Evolutionary conservation across 2,888 invertebrate genomes (phyloP).

Genomic region (Chymomyza amoena): DNA sequence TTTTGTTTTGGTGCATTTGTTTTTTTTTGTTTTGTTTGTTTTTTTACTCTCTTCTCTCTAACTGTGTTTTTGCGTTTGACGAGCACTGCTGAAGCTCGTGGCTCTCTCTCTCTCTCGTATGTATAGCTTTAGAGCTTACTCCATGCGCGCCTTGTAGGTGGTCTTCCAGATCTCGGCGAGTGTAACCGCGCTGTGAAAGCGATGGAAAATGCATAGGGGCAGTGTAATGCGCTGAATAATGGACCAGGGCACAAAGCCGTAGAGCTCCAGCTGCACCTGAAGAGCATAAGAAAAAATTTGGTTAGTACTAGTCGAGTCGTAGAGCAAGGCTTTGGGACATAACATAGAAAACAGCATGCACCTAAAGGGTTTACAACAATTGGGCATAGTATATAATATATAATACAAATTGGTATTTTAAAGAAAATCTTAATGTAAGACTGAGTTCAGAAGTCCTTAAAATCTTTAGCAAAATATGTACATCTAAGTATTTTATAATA

Average conservation of each 20-base stretch:
- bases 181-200: conserved; percentile 96
- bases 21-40: conserved; percentile 24
- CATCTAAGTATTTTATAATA: too few species aligned
- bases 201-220: conserved; percentile 97
- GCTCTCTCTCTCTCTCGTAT: neutral
- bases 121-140: conserved; percentile 84
- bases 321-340: neutral
- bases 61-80: neutral
- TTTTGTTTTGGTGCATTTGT: conserved; percentile 53
- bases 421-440: neutral
- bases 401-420: neutral
- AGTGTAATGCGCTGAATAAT: conserved; percentile 94
- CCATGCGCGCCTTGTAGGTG: conserved; percentile 93
- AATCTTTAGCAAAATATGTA: too few species aligned
- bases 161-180: conserved; percentile 98
- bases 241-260: conserved; percentile 95
- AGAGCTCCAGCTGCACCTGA: conserved; percentile 91
- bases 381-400: neutral
- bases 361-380: neutral
- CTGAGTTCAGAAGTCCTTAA: too few species aligned
- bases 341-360: conserved; percentile 23
- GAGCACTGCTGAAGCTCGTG: neutral
- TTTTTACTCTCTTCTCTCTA: neutral
- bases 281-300: neutral
- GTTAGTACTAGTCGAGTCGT: neutral